Base-by-base conservation (phyloP, 2,888 invertebrate species). In the Plebejus argus region DNA sequence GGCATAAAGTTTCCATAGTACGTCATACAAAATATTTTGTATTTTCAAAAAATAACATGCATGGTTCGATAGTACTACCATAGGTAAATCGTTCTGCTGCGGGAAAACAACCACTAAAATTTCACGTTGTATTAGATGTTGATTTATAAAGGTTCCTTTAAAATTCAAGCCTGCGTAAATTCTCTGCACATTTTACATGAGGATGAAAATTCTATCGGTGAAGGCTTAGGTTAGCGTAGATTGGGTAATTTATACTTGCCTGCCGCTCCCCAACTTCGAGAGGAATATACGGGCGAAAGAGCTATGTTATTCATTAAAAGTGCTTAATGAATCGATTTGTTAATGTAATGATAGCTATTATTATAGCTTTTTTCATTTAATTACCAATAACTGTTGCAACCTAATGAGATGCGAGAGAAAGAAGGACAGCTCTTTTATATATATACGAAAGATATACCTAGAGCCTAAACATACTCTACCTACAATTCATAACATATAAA, bases 191-290 rank as follows among this genome's bases (percentile, higher is more conserved):
- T 85, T 88, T 87, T 86, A 88, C 88, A 89, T 85, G 86, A 88
- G 86, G 87, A 86, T 87, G 89, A 89, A 91, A 91, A 89, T 91
- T 91, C 89, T 90, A 91, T 91, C 90, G 90, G 89, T 87, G 87
- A 88, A 90, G 91, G 89, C 89, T 90, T 89, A 88, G 91, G 90
- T 91, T 89, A 90, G 86, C 90, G 91, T 89, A 92, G 92, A 93
- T 93, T 93, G 90, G 92, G 92, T 92, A 93, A 92, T 93, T 93
- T 93, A 93, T 93, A 92, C 89, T 92, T 89, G 90, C 92, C 91
- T 87, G 88, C 87, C 85, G 83, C 87, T 86, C 86, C 86, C 81
- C 81, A 82, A 82, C 83, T 82, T 80, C 85, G 87, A 86, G 88
- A 88, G 87, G 88, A 88, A 89, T 39, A 45, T 45, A 71, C 71